These are phyloP conservation scores for Bostrychus sinensis DNA, from an alignment of 2,113 vertebrate species.

Conservation along the genomic window DNA sequence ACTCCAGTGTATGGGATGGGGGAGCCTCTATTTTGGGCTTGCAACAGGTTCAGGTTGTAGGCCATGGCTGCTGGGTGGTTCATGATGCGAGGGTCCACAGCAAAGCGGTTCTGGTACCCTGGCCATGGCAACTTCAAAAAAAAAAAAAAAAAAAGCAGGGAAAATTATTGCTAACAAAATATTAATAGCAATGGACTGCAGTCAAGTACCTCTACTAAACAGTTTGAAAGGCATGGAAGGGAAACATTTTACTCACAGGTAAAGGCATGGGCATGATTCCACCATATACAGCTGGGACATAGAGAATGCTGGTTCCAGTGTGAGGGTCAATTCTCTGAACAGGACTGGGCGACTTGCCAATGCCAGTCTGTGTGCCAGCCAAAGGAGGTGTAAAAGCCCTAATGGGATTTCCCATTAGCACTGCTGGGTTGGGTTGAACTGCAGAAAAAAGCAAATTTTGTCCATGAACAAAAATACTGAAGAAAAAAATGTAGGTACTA, in stretches of 20 bases:
- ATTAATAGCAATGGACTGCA: not conserved
- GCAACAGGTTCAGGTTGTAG: conserved; percentile 95
- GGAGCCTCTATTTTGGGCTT: conserved; percentile 90
- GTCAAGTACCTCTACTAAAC: not conserved
- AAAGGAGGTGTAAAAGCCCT: conserved; percentile 93
- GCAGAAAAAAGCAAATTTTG: conserved; percentile 42
- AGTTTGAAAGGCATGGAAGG: not conserved
- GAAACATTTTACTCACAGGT: conserved; percentile 84
- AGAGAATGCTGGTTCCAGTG: conserved; percentile 96
- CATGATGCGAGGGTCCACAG: conserved; percentile 95
- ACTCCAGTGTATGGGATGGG: conserved; percentile 92
- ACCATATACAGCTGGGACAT: conserved; percentile 97
- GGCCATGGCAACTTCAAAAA: conserved; percentile 90
- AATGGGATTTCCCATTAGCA: conserved; percentile 97
- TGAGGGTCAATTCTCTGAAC: conserved; percentile 98
- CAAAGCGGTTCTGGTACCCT: conserved; percentile 96
- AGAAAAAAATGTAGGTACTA: no score
- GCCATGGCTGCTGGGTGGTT: conserved; percentile 97
- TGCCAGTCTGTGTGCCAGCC: conserved; percentile 84
- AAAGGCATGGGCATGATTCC: conserved; percentile 99
- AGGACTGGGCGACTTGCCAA: conserved; percentile 98
- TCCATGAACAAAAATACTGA: not conserved
- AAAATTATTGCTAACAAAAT: not conserved
- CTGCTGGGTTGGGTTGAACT: conserved; percentile 94
- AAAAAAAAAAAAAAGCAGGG: not conserved